Base-by-base conservation (phyloP, 2,797 vertebrate species). In the Dryobates pubescens region DNA sequence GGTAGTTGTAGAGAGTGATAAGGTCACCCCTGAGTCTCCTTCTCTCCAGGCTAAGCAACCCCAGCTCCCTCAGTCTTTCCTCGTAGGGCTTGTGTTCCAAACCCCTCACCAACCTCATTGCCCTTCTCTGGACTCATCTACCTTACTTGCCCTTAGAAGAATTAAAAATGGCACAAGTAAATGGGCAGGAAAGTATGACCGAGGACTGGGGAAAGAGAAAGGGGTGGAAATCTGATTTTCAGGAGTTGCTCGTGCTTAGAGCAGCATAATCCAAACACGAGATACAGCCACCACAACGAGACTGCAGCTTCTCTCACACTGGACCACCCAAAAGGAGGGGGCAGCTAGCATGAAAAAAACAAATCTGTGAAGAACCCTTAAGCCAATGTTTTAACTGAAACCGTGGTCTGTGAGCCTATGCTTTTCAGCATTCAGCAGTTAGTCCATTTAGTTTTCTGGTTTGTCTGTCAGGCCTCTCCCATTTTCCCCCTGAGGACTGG, bases 221-320 rank as follows among this genome's bases (percentile, higher is more conserved):
- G 9, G 11, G 12, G 9, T 70, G 24, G 17, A 83, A 86, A 72
- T 34, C 27, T 70, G 24, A 9, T 64, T 57, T 77, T 63, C 23
- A 74, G 74, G 38, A 78, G 49, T 18, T 54, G 41, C 7, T 59
- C 57, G 20, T n/a, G 53, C 26, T 77, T 73, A 61, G 6, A 78
- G 67, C 0, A 1, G 67, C 2, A 2, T 1, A 41, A 69, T 26
- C 17, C 30, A 85, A 65, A 65, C 5, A 13, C 0, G 4, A 88
- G 49, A 83, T 24, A 16, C 47, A 56, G 18, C 23, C 47, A 51
- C 8, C 32, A 64, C 4, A 38, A 29, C 23, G 32, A 47, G 74
- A 62, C 8, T 30, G 17, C 17, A 63, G 57, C 34, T 86, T 47
- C 47, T 49, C 10, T 78, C 57, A 69, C 12, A 36, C 2, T 1